Percentiles rank a stretch among this genome's conserved stretches.
phyloP scores from a whole-genome alignment of 2,113 vertebrate species.

The Vireo altiloquus region DNA sequence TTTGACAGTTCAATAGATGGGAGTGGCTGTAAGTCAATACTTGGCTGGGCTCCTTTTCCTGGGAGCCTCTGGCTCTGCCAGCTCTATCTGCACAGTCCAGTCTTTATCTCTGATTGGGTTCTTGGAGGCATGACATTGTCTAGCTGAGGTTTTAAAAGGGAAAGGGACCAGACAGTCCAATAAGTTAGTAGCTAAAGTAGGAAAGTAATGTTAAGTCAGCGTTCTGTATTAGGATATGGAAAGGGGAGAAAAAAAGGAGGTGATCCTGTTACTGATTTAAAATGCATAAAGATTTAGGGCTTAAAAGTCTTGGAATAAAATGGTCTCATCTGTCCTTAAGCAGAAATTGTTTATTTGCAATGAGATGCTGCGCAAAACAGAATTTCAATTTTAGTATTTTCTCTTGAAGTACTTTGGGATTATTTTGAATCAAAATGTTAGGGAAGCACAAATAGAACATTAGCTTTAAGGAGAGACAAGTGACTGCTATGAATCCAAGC shows the following conservation, averaged over 20 bases:
- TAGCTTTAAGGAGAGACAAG: background rate
- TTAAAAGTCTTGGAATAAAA: background rate
- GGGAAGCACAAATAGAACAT: background rate
- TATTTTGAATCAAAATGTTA: background rate
- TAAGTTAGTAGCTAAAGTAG: background rate
- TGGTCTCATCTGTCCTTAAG: background rate
- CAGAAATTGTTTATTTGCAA: background rate
- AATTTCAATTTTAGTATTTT: background rate
- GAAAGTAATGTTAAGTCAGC: background rate
- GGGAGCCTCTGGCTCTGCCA: background rate
- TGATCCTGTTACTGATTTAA: background rate
- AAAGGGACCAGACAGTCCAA: background rate
- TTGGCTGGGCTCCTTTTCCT: background rate
- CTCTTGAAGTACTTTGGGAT: background rate
- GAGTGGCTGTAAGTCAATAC: conserved; percentile 59
- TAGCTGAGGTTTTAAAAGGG: background rate
- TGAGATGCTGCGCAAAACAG: background rate
- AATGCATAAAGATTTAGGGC: background rate
- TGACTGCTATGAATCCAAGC: background rate
- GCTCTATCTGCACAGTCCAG: background rate
- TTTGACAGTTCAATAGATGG: conserved; percentile 46
- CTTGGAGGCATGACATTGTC: background rate
- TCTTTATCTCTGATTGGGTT: background rate
- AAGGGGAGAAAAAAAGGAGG: accelerated
- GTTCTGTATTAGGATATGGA: background rate